Conservation (phyloP, 2,797 vertebrate species). For the Pangasius mekongensis region DNA sequence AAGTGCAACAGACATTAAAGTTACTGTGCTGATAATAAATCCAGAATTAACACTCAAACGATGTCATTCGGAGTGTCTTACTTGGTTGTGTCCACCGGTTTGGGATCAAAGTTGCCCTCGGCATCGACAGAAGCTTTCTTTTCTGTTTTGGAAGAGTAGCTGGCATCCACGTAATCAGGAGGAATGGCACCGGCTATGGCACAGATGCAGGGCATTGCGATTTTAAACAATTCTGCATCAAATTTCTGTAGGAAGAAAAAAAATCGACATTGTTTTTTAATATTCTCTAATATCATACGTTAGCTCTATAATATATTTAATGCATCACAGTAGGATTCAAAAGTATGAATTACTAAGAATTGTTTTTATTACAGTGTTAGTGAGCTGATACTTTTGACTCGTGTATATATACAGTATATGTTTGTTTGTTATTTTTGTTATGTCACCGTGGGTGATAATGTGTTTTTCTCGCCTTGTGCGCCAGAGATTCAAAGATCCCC, state of each 20-base stretch:
- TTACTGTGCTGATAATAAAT: neutral
- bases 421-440: neutral
- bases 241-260: conserved; percentile 80
- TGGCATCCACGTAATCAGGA: conserved; percentile 93
- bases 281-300: neutral
- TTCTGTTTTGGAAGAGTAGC: conserved; percentile 92
- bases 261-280: neutral
- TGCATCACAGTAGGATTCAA: neutral
- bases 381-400: neutral
- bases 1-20: neutral
- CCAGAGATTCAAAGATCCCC: conserved; percentile 94
- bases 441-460: too few relatives aligned
- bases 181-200: conserved; percentile 92
- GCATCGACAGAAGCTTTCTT: conserved; percentile 95
- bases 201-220: conserved; percentile 92
- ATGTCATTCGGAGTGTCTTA: conserved; percentile 52
- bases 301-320: neutral
- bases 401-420: too few relatives aligned
- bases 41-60: neutral
- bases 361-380: neutral
- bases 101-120: conserved; percentile 96
- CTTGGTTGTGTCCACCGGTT: conserved; percentile 94
- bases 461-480: conserved; percentile 83
- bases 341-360: neutral
- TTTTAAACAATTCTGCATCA: conserved; percentile 91